Conservation (phyloP, 2,113 vertebrate species). For the Mixornis gularis region DNA sequence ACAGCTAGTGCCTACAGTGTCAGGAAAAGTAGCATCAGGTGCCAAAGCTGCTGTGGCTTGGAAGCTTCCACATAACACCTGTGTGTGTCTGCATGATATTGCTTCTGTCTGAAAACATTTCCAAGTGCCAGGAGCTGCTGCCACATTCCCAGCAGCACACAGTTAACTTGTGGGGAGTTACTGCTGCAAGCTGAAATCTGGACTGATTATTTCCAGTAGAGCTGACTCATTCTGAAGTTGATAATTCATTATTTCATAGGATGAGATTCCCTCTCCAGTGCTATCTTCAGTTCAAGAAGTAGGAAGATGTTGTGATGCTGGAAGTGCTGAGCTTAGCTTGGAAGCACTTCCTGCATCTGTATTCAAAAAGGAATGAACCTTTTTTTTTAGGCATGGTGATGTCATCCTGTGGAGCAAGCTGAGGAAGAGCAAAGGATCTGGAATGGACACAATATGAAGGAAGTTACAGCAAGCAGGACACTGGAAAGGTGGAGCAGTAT, state of each 20-base stretch:
- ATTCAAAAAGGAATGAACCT: neutral
- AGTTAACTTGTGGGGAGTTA: neutral
- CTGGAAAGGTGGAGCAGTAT: neutral
- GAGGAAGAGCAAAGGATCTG: neutral
- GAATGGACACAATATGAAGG: neutral
- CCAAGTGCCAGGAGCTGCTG: neutral
- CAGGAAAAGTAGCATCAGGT: neutral
- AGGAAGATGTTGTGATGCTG: neutral
- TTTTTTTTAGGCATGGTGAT: rapidly evolving
- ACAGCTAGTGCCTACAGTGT: neutral
- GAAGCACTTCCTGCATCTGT: neutral
- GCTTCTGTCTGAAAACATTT: neutral
- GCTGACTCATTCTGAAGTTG: neutral
- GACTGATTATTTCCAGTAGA: neutral
- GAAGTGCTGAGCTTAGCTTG: neutral
- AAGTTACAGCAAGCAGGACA: neutral
- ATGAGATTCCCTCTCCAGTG: neutral
- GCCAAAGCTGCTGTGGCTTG: neutral
- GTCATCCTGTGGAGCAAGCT: neutral
- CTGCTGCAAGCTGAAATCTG: neutral
- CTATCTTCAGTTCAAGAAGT: neutral
- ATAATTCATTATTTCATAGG: neutral
- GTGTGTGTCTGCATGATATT: neutral
- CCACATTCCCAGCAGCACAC: neutral
- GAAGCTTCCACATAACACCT: neutral